Conservation (phyloP, 2,797 vertebrate genomes). For the Tragelaphus eurycerus region DNA sequence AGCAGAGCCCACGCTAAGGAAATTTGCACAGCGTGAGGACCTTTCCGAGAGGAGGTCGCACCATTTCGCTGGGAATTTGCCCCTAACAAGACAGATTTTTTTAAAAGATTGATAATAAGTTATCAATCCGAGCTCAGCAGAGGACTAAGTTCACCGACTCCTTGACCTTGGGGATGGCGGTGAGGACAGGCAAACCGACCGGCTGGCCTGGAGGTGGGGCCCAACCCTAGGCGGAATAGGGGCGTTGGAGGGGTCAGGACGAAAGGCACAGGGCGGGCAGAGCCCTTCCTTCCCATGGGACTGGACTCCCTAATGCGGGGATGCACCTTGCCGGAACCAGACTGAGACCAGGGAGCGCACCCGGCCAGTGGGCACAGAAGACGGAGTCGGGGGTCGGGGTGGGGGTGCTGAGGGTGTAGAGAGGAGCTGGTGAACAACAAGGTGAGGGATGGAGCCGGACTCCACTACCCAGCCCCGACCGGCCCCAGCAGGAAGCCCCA, state of each 20-base stretch:
- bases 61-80: background rate
- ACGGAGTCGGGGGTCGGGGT: fast-evolving
- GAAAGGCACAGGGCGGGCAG: fast-evolving
- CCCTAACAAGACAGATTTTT: background rate
- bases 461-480: background rate
- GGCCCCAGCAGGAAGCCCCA: background rate
- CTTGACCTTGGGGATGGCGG: fast-evolving
- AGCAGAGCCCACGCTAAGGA: background rate
- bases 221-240: fast-evolving
- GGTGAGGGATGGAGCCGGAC: background rate
- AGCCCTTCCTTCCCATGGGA: background rate
- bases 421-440: too few species aligned
- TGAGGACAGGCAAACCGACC: fast-evolving
- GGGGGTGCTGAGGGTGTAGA: fast-evolving
- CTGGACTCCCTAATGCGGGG: fast-evolving
- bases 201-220: fast-evolving
- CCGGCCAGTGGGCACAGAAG: fast-evolving
- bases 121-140: background rate
- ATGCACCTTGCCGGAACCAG: fast-evolving
- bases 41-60: background rate
- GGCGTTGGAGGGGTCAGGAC: background rate
- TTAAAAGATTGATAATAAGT: background rate
- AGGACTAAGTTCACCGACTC: background rate
- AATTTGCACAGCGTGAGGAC: background rate
- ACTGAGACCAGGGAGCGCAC: fast-evolving